These are phyloP conservation scores for Amphilophus citrinellus DNA, from an alignment of 2,113 vertebrate genomes.

Conservation along the genomic window DNA sequence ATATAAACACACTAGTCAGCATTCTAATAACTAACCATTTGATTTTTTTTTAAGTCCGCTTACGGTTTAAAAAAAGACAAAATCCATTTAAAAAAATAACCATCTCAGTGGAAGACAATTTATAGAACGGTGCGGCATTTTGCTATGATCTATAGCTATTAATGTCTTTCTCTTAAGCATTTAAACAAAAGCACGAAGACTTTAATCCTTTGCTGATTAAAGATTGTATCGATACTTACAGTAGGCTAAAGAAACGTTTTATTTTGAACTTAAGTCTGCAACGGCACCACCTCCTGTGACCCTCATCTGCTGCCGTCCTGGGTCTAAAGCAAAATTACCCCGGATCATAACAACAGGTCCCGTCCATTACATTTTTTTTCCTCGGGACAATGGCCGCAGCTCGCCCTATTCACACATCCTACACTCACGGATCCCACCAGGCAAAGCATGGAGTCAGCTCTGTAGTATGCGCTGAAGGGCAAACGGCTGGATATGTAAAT, in stretches of 20 bases:
- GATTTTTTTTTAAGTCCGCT: not conserved
- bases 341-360: conserved; percentile 81
- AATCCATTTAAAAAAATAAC: not conserved
- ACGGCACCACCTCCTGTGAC: conserved; percentile 76
- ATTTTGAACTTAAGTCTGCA: conserved; percentile 55
- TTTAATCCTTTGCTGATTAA: not conserved
- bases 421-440: conserved; percentile 59
- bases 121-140: not conserved
- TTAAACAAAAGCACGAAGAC: not conserved
- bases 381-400: conserved; percentile 65
- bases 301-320: conserved; percentile 75
- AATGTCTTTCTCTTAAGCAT: not conserved
- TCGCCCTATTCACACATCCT: conserved; percentile 53
- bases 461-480: conserved; percentile 20
- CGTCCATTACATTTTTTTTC: conserved; percentile 65
- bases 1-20: not conserved
- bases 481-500: conserved; percentile 65
- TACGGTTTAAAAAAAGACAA: conserved; percentile 5
- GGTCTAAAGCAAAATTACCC: conserved; percentile 75
- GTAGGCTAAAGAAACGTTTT: conserved; percentile 36
- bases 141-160: not conserved
- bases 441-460: conserved; percentile 47
- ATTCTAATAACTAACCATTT: not conserved
- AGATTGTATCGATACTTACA: conserved; percentile 66
- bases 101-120: not conserved